Evolutionary conservation across 1,140 invertebrate species (phyloP).

Genomic region (Aphaenogaster rudis): DNA sequence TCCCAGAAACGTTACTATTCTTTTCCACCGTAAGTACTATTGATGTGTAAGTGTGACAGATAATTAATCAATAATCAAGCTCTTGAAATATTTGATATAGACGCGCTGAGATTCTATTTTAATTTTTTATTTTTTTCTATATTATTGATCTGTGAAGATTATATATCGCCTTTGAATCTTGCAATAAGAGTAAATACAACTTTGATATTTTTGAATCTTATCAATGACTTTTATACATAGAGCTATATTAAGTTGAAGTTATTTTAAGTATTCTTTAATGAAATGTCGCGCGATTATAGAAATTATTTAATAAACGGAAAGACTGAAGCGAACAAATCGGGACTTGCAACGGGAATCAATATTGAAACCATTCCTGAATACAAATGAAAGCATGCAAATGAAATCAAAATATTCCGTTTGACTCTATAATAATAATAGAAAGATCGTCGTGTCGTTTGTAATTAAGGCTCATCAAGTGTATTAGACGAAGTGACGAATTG

Average conservation of each 20-base stretch:
- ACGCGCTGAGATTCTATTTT: not conserved
- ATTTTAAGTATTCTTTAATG: not conserved
- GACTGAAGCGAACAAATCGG: not conserved
- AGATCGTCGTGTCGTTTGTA: not conserved
- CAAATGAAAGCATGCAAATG: conserved; percentile 46
- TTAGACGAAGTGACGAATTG: not conserved
- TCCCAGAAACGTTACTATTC: conserved; percentile 2
- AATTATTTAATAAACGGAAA: conserved; percentile 50
- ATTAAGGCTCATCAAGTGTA: not conserved
- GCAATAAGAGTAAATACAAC: not conserved
- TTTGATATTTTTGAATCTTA: conserved; percentile 1
- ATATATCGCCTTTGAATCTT: not conserved
- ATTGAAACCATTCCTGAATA: conserved; percentile 43
- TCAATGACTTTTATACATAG: not conserved
- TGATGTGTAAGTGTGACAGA: not conserved
- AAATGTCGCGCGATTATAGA: not conserved
- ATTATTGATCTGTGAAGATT: conserved; percentile 1
- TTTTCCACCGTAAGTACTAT: not conserved
- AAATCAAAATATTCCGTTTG: conserved; percentile 45
- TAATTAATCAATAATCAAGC: conserved; percentile 15
- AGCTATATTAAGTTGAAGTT: not conserved
- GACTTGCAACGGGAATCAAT: conserved; percentile 27
- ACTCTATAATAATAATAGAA: conserved; percentile 44
- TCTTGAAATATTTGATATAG: not conserved
- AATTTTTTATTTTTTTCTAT: not conserved